Evolutionary conservation across 2,797 vertebrate genomes (phyloP).

Genomic region (Chlorospingus semifuscus): DNA sequence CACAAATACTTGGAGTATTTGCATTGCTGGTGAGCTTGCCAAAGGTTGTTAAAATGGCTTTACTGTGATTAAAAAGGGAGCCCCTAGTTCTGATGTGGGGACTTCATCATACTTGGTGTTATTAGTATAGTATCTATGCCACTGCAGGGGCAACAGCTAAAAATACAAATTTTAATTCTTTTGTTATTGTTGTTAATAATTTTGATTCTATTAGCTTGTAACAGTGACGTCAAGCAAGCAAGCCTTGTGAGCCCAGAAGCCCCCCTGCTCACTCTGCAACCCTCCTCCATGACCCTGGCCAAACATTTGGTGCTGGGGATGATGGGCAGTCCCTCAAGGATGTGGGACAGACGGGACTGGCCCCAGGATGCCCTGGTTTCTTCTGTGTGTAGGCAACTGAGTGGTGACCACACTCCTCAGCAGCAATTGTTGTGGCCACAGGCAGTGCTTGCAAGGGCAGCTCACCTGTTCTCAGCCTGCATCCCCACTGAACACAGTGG

Average conservation of each 20-base stretch:
- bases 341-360: neutral
- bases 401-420: neutral
- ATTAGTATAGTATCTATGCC: neutral
- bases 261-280: neutral
- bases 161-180: neutral
- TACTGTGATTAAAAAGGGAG: neutral
- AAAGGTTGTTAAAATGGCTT: neutral
- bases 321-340: neutral
- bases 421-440: neutral
- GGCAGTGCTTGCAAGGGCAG: neutral
- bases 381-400: neutral
- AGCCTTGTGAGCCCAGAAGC: neutral
- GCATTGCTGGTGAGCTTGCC: neutral
- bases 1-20: constrained; percentile 18
- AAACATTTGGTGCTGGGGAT: neutral
- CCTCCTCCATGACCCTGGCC: neutral
- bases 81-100: neutral
- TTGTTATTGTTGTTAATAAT: neutral
- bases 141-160: neutral
- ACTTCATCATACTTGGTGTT: neutral
- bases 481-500: neutral
- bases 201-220: neutral
- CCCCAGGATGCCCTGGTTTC: neutral
- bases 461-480: neutral
- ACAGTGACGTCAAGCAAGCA: neutral